Percentiles rank a stretch among this genome's conserved stretches.
Evolutionary conservation across 2,888 invertebrate species (phyloP).

Genomic region (Lasioglossum leucozonium): DNA sequence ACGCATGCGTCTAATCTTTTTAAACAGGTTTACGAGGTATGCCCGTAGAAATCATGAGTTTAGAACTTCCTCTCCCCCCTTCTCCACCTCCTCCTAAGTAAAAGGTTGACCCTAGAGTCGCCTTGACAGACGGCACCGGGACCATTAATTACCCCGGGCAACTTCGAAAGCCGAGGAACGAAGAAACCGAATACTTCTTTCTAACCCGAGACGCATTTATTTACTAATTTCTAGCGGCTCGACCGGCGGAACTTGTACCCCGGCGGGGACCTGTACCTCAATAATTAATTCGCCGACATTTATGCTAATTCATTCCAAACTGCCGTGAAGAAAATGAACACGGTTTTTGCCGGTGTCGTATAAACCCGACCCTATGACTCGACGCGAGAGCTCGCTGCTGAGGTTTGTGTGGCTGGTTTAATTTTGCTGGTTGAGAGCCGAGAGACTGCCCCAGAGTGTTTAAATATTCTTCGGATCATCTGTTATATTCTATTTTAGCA

Average conservation of each 20-base stretch:
- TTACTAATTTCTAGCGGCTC: background rate
- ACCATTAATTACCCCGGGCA: background rate
- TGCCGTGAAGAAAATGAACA: background rate
- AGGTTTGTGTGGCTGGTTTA: background rate
- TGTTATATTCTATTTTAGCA: background rate
- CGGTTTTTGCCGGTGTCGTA: background rate
- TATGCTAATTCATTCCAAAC: background rate
- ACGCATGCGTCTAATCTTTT: background rate
- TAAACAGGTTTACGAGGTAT: slow-evolving; percentile 6
- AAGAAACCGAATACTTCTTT: background rate
- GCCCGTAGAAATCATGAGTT: background rate
- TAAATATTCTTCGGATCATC: background rate
- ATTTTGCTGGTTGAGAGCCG: background rate
- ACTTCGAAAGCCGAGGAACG: background rate
- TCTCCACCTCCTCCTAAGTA: background rate
- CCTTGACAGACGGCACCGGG: background rate
- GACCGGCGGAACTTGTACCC: slow-evolving; percentile 3
- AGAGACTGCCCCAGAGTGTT: background rate
- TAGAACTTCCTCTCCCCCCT: background rate
- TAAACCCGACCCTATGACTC: background rate
- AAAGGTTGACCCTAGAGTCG: background rate
- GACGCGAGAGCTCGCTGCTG: background rate
- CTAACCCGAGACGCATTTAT: background rate
- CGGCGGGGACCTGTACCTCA: background rate
- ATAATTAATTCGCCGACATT: background rate